Conservation (phyloP, 2,113 vertebrate species). For the Tenebrosternarchus preto region DNA sequence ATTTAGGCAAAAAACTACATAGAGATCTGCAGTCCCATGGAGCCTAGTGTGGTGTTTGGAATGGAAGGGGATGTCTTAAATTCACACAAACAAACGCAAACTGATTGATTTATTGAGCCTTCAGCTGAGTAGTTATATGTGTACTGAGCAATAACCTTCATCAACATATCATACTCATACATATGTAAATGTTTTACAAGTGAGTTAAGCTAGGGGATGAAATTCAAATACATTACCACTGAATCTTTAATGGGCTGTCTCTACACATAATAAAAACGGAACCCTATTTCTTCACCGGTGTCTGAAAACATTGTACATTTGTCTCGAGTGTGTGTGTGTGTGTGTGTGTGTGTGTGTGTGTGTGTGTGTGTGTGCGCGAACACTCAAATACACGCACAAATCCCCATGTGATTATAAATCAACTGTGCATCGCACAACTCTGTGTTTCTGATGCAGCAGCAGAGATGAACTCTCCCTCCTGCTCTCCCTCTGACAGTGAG, state of each 20-base stretch:
- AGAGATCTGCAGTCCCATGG: too few relatives aligned
- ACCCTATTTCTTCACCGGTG: constrained; percentile 32
- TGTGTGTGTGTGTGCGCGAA: constrained; percentile 23
- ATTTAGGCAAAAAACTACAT: too few relatives aligned
- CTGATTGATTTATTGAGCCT: constrained; percentile 10
- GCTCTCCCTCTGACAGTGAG: constrained; percentile 38
- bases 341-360: neutral
- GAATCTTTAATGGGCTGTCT: constrained; percentile 39
- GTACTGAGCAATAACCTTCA: neutral
- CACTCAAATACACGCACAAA: constrained; percentile 13
- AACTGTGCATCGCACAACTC: constrained; percentile 36
- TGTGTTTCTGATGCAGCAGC: constrained; percentile 52
- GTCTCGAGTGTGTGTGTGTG: neutral
- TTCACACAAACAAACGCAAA: neutral
- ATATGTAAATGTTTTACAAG: constrained; percentile 31
- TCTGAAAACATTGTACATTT: constrained; percentile 17
- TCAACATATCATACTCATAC: constrained; percentile 13
- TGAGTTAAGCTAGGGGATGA: constrained; percentile 28
- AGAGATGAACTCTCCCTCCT: constrained; percentile 40
- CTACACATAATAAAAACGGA: constrained; percentile 35
- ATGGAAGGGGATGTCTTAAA: neutral
- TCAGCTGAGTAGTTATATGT: neutral
- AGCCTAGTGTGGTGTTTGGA: neutral
- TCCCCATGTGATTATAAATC: constrained; percentile 49
- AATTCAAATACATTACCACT: constrained; percentile 34